Base-by-base conservation (phyloP, 37 sponge, comb jelly and placozoan genomes). In the Chondrilla cf. caribensis region DNA sequence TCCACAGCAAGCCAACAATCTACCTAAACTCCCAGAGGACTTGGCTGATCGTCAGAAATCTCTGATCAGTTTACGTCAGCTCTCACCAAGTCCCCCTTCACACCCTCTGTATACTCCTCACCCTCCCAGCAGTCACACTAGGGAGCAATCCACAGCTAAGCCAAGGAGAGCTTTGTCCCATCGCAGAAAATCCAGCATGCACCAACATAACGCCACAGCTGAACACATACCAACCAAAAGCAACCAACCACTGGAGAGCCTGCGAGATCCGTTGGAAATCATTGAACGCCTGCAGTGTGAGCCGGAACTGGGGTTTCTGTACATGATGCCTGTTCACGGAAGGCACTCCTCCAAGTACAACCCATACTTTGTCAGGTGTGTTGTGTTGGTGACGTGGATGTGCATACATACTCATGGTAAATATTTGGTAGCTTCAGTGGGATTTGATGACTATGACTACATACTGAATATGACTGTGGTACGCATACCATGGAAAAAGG, bases 271-370 rank as follows among this genome's bases (percentile, higher is more conserved):
- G 22, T 78, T 97, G 79, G 92, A 94, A 18, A 83, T 98, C 11
- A 87, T 96, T 17, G 86, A 89, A 43, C 79, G 90, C 24, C 85
- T 98, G 32, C 79, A 60, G 68, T 82, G 58, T 32, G 90, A 96
- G 79, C 92, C 95, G 41, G 90, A 91, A n/a, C 58, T 98, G 44
- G 99, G 96, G 37, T 98, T 98, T 64, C 82, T 91, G 60, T 98
- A 98, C 82, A 70, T 98, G 51, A 86, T 92, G 29, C 92, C 99
- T 39, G 81, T 86, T 7, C 84, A 85, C 22, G 82, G 73, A 21
- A 41, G 68, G 1, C 77, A 85, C 28, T 91, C 92, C 14, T 81
- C 89, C 64, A 86, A 89, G 38, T 95, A 95, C 73, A 91, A 93
- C 82, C 95, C 95, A 0, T 98, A 98, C 86, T 89, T 96, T 42